Conservation (phyloP, 2,113 vertebrate species). For the Bos javanicus region DNA sequence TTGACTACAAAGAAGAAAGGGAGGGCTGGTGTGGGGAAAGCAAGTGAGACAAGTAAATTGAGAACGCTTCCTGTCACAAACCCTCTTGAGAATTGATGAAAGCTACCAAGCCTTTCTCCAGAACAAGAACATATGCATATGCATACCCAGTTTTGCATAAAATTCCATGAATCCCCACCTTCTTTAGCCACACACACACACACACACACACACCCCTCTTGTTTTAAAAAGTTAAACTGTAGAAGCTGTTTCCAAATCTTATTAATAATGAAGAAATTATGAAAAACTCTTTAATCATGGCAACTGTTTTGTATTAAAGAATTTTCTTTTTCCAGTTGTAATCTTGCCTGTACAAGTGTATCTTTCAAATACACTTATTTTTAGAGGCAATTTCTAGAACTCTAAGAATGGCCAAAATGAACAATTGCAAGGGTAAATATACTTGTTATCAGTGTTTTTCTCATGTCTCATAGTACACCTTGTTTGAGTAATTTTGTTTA, state of each 20-base stretch:
- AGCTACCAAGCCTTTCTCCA: not conserved
- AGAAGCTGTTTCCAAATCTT: not conserved
- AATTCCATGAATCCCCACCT: not conserved
- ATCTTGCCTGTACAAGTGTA: not conserved
- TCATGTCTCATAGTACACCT: conserved; percentile 45
- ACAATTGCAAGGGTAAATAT: conserved; percentile 46
- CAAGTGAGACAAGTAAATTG: not conserved
- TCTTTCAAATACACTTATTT: not conserved
- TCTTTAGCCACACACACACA: not conserved
- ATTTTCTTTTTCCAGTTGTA: not conserved
- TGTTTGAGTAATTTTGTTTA: conserved; percentile 49
- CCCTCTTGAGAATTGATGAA: not conserved
- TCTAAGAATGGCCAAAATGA: conserved; percentile 47
- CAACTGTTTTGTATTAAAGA: not conserved
- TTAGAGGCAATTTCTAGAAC: conserved; percentile 58
- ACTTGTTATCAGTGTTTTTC: not conserved
- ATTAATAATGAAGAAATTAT: not conserved
- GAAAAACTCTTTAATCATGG: not conserved
- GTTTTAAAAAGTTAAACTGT: not conserved
- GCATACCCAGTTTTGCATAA: not conserved
- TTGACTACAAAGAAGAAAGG: not conserved
- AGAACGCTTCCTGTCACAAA: not conserved
- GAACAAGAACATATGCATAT: not conserved
- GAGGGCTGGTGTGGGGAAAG: not conserved
- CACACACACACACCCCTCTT: not conserved